Conservation (phyloP, 2,113 vertebrate species). For the Aleadryas rufinucha region DNA sequence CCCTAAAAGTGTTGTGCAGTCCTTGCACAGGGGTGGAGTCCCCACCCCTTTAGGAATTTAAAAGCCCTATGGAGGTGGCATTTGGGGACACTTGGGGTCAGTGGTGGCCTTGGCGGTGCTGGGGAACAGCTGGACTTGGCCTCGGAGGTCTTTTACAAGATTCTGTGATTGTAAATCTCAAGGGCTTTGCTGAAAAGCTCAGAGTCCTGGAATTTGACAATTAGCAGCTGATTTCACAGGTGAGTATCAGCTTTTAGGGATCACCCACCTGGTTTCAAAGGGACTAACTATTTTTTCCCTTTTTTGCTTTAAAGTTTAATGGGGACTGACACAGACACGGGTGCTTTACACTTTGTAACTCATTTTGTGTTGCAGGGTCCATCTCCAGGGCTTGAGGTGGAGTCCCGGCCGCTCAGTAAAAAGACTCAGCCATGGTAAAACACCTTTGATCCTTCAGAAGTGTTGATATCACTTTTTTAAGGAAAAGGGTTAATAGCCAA, state of each 20-base stretch:
- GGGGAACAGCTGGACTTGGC: not conserved
- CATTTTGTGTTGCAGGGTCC: not conserved
- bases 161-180: not conserved
- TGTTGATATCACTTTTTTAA: not conserved
- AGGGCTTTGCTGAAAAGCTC: not conserved
- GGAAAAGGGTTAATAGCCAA: not conserved
- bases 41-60: not conserved
- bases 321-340: accelerated
- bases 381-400: not conserved
- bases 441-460: not conserved
- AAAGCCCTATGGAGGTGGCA: not conserved
- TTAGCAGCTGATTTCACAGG: not conserved
- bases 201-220: not conserved
- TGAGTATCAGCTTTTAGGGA: not conserved
- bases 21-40: not conserved
- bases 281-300: accelerated
- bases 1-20: not conserved
- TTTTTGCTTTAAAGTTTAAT: not conserved
- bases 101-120: not conserved
- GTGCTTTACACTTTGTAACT: not conserved
- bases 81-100: not conserved
- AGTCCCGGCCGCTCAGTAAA: not conserved
- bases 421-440: slow-evolving; percentile 47
- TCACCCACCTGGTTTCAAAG: accelerated
- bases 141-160: not conserved